Evolutionary conservation across 2,797 vertebrate genomes (phyloP).

Genomic region (Platyrinchus mystaceus): DNA sequence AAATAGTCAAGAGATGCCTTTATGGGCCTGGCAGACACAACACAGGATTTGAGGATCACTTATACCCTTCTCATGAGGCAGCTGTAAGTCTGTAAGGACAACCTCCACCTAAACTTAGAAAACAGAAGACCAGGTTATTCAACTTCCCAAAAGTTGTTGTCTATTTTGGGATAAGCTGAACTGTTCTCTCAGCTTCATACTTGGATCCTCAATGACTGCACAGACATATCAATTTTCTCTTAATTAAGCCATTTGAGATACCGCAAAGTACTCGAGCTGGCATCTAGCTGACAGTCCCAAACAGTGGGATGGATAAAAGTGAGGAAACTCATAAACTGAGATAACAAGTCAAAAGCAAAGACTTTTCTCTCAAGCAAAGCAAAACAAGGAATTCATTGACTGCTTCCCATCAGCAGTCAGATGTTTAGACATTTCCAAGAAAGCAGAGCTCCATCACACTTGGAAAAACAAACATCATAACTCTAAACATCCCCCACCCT

Average conservation of each 20-base stretch:
- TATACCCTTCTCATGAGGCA: background rate
- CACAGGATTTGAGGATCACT: background rate
- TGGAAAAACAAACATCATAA: background rate
- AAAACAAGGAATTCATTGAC: background rate
- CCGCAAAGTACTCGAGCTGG: background rate
- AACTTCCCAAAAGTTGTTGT: background rate
- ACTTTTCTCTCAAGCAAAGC: background rate
- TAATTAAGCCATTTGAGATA: background rate
- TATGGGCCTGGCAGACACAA: background rate
- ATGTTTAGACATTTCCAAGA: background rate
- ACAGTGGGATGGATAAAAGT: background rate
- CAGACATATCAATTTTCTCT: background rate
- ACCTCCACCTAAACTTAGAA: no score
- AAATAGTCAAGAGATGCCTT: background rate
- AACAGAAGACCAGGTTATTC: background rate
- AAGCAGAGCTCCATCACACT: background rate
- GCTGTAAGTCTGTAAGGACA: background rate
- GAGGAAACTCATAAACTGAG: background rate
- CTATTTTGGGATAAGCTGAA: background rate
- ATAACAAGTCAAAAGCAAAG: background rate
- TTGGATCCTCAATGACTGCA: background rate
- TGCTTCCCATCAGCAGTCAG: background rate
- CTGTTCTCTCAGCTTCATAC: background rate
- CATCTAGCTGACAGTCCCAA: background rate
- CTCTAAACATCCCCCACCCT: background rate